Evolutionary conservation across 2,113 vertebrate genomes (phyloP), one percentile per base, ranked within the genome.

Genomic region (Pangasianodon hypophthalmus): DNA sequence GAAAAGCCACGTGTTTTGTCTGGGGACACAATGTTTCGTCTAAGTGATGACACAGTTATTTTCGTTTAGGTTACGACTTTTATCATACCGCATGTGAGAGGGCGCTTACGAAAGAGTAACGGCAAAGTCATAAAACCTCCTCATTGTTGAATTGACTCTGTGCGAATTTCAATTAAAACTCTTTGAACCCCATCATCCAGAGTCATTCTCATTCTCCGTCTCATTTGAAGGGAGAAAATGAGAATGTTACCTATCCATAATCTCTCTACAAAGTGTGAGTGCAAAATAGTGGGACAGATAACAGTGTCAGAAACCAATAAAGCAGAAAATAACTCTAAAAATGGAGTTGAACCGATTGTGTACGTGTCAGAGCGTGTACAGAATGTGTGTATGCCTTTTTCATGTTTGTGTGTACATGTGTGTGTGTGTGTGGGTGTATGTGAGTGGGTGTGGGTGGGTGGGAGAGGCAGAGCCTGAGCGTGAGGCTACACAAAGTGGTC

Each of bases 221-320:
- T 71, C 37, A 44, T 56, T 11, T 41, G 37, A n/a, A 73, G 50
- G 32, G 10, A 54, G 48, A 29, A 71, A 26, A 88, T 56, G 32
- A 88, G 64, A 84, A 14, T 10, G 44, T 50, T 58, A 88, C 88
- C 88, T 60, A 19, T 75, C 81, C 48, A 29, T 73, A 84, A 88
- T 73, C 64, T 60, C 50, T 84, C 21, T 9, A 10, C 9, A 58
- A n/a, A 29, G n/a, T 80, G 52, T 44, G 71, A 77, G 86, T 8
- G 24, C 52, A 56, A 50, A 88, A 58, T 73, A 71, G 62, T 37
- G 19, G 11, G 9, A 26, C 41, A 29, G 52, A 62, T 88, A 52
- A n/a, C 14, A 19, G 37, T 62, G 79, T 16, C 54, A 67, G 87
- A 81, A 80, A 64, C 73, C 73, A 50, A 88, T 80, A 80, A 48